Conservation (phyloP, 1,140 invertebrate genomes). For the Drosophila fuyamai region DNA sequence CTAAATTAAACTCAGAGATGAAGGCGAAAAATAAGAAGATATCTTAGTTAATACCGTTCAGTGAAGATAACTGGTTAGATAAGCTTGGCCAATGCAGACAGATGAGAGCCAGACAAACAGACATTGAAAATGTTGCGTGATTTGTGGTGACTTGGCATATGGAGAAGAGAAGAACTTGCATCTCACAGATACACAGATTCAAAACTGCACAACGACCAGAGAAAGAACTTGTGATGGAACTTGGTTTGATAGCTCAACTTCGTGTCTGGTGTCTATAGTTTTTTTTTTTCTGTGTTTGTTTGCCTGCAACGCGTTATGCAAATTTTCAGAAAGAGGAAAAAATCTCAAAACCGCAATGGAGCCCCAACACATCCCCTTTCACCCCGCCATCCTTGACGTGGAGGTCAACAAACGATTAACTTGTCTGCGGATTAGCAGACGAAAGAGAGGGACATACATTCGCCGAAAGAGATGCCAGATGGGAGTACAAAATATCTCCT, state of each 20-base stretch:
- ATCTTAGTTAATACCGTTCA: conserved; percentile 48
- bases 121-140: conserved; percentile 47
- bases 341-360: conserved; percentile 47
- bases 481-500: conserved; percentile 49
- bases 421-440: conserved; percentile 72
- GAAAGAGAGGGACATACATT: conserved; percentile 21
- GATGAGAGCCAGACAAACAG: conserved; percentile 45
- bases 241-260: conserved; percentile 35
- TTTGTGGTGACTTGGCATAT: conserved; percentile 51
- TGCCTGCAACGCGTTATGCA: conserved; percentile 70
- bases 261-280: conserved; percentile 16
- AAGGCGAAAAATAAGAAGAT: conserved; percentile 22
- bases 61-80: conserved; percentile 54
- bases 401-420: conserved; percentile 81
- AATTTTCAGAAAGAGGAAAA: conserved; percentile 53
- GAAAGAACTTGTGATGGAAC: conserved; percentile 36
- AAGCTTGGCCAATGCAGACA: conserved; percentile 31
- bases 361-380: not conserved
- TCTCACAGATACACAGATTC: conserved; percentile 12
- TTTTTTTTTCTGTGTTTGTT: conserved; percentile 1
- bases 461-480: conserved; percentile 25
- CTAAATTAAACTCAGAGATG: conserved; percentile 3
- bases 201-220: conserved; percentile 22
- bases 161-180: conserved; percentile 8
- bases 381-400: conserved; percentile 29